phyloP scores from a whole-genome alignment of 1,140 invertebrate genomes.

The Samia ricini region DNA sequence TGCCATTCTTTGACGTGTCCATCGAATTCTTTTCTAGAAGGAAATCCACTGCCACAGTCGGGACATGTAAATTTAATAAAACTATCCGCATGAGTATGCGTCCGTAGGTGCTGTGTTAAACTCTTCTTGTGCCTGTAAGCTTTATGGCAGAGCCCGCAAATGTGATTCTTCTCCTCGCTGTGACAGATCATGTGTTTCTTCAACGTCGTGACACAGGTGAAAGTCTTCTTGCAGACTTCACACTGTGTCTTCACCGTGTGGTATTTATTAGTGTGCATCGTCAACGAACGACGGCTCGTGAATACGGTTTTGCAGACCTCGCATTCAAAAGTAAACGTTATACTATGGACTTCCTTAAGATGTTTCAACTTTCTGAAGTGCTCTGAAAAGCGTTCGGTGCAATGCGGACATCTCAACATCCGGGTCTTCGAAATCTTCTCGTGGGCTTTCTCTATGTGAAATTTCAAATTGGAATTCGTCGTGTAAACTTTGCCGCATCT shows the following conservation, averaged over 20 bases:
- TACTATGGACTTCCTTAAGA: slow-evolving; percentile 47
- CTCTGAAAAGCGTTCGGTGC: slow-evolving; percentile 46
- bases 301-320: slow-evolving; percentile 43
- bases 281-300: slow-evolving; percentile 42
- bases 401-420: slow-evolving; percentile 47
- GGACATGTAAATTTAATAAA: slow-evolving; percentile 64
- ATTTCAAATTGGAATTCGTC: slow-evolving; percentile 51
- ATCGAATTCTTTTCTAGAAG: slow-evolving; percentile 38
- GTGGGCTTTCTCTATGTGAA: slow-evolving; percentile 48
- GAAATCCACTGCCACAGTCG: slow-evolving; percentile 69
- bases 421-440: slow-evolving; percentile 40
- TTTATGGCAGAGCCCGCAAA: slow-evolving; percentile 77
- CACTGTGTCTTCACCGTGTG: slow-evolving; percentile 75
- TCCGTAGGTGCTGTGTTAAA: slow-evolving; percentile 82
- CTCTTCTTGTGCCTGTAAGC: slow-evolving; percentile 82
- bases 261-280: slow-evolving; percentile 67
- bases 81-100: slow-evolving; percentile 72
- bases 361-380: slow-evolving; percentile 54
- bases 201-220: slow-evolving; percentile 77
- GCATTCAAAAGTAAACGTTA: slow-evolving; percentile 51
- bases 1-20: slow-evolving; percentile 52
- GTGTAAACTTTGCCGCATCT: slow-evolving; percentile 54
- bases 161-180: slow-evolving; percentile 80
- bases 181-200: slow-evolving; percentile 86
- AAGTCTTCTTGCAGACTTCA: slow-evolving; percentile 71